Evolutionary conservation across 2,888 invertebrate genomes (phyloP).

Genomic region (Lysandra bellargus): DNA sequence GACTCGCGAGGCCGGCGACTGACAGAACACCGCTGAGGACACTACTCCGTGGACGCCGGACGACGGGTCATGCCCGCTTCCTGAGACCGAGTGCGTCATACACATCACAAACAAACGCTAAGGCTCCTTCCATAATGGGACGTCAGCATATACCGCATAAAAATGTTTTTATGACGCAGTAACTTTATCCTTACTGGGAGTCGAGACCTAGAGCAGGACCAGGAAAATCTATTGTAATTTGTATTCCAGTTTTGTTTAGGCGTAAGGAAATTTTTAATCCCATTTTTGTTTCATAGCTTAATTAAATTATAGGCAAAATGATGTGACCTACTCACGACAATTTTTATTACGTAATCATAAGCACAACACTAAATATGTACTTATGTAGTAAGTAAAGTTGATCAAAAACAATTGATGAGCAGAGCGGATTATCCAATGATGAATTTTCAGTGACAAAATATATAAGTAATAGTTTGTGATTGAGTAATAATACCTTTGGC

Average conservation of each 20-base stretch:
- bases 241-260: background rate
- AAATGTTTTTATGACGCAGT: slow-evolving; percentile 13
- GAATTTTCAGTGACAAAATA: background rate
- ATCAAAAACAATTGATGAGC: background rate
- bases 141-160: slow-evolving; percentile 35
- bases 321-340: background rate
- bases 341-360: background rate
- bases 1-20: slow-evolving; percentile 55
- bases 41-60: slow-evolving; percentile 52
- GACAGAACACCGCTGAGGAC: slow-evolving; percentile 55
- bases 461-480: background rate
- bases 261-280: too few relatives aligned
- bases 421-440: background rate
- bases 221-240: background rate
- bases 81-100: slow-evolving; percentile 67
- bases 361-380: background rate
- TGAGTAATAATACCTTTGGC: background rate
- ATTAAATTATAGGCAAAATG: background rate
- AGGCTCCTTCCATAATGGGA: slow-evolving; percentile 34
- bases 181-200: background rate
- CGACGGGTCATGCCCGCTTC: slow-evolving; percentile 58
- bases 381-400: background rate
- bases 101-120: slow-evolving; percentile 57
- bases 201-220: background rate
- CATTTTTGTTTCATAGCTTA: background rate